These are phyloP conservation scores for Bos taurus DNA, from an alignment of 2,113 vertebrate genomes.

Conservation along the genomic window ARS-UCD2.0 NC_037333.1:38838001-38838500, in stretches of 20 bases:
- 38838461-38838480: slow-evolving; percentile 63
- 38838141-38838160: background rate
- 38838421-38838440: slow-evolving; percentile 13
- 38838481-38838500: slow-evolving; percentile 70
- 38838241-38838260: background rate
- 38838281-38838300: background rate
- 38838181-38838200: background rate
- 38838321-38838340: slow-evolving; percentile 86
- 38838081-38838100: background rate
- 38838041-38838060: background rate
- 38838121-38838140: background rate
- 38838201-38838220: background rate
- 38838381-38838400: slow-evolving; percentile 48
- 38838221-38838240: background rate
- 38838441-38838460: slow-evolving; percentile 54
- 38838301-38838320: slow-evolving; percentile 73
- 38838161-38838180: background rate
- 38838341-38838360: slow-evolving; percentile 78
- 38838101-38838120: background rate
- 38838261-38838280: background rate
- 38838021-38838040: background rate
- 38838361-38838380: slow-evolving; percentile 34
- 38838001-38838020: background rate
- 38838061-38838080: background rate
- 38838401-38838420: background rate